Percentiles rank a stretch among this genome's conserved stretches.
These are phyloP conservation scores for Scrobipalpa costella DNA, from an alignment of 2,888 invertebrate genomes.

Conservation along the genomic window DNA sequence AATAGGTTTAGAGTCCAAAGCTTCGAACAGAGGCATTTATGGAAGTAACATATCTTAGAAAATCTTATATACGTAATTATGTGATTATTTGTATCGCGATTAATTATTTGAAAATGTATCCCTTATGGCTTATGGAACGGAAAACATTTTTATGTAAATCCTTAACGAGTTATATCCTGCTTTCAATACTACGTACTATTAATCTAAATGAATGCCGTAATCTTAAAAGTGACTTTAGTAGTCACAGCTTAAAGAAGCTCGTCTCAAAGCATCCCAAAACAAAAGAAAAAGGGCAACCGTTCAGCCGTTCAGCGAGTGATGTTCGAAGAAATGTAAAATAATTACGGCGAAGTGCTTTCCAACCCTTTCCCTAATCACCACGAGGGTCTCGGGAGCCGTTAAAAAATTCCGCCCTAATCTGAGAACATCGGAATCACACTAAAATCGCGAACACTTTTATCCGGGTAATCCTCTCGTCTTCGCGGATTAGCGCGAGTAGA, in stretches of 20 bases:
- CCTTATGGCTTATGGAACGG: no score
- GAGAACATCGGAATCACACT: conserved; percentile 73
- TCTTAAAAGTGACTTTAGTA: conserved; percentile 17
- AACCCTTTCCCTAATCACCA: conserved; percentile 72
- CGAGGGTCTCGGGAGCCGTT: conserved; percentile 62
- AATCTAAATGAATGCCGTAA: conserved; percentile 15
- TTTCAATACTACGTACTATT: background rate
- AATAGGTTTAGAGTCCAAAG: no score
- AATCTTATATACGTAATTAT: no score
- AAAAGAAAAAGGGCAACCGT: conserved; percentile 50
- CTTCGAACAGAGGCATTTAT: no score
- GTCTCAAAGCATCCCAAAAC: conserved; percentile 32
- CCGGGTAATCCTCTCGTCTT: conserved; percentile 73
- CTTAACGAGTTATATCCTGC: background rate
- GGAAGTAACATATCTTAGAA: no score
- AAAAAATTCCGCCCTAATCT: conserved; percentile 74
- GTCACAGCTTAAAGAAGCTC: conserved; percentile 4
- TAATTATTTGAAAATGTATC: no score
- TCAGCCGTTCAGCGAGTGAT: conserved; percentile 50
- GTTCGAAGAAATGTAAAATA: conserved; percentile 71
- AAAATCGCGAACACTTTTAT: conserved; percentile 77
- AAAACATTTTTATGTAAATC: no score
- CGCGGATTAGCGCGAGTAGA: conserved; percentile 76
- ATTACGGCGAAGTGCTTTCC: conserved; percentile 71
- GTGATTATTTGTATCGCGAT: no score